Conservation (phyloP, 2,113 vertebrate species). For the Ardeotis arabs region DNA sequence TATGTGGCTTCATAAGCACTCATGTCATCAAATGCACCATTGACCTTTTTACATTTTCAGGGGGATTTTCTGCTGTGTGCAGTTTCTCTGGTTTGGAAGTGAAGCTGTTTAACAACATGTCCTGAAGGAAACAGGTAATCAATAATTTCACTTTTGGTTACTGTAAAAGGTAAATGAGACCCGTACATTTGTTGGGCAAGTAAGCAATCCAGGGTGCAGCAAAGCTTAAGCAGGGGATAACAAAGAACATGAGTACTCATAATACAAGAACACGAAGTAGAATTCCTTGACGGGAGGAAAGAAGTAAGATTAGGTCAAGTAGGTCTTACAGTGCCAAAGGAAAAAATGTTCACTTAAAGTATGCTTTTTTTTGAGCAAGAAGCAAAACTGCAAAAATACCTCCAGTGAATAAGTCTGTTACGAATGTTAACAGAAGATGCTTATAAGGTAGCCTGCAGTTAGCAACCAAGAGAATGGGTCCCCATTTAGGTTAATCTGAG, state of each 20-base stretch:
- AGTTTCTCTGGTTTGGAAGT: conserved; percentile 62
- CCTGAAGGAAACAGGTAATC: conserved; percentile 67
- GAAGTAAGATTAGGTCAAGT: neutral
- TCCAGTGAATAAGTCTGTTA: neutral
- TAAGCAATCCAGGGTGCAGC: conserved; percentile 4
- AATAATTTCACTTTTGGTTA: conserved; percentile 74
- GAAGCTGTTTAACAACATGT: conserved; percentile 39
- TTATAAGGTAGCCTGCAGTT: neutral
- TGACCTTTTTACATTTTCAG: conserved; percentile 73
- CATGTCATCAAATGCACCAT: conserved; percentile 67
- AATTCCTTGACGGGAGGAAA: neutral
- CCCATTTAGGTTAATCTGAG: neutral
- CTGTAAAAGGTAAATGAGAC: conserved; percentile 60
- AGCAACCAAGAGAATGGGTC: neutral
- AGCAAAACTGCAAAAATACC: neutral
- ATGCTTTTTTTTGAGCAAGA: neutral
- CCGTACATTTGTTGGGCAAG: conserved; percentile 5
- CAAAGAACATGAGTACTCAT: neutral
- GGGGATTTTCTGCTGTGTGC: conserved; percentile 58
- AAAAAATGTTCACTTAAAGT: neutral
- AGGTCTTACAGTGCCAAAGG: neutral
- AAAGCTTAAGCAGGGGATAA: neutral
- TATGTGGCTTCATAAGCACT: conserved; percentile 65
- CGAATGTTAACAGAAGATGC: neutral
- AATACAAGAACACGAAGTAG: neutral